Conservation (phyloP, 1,140 invertebrate species). For the Bombus ignitus region DNA sequence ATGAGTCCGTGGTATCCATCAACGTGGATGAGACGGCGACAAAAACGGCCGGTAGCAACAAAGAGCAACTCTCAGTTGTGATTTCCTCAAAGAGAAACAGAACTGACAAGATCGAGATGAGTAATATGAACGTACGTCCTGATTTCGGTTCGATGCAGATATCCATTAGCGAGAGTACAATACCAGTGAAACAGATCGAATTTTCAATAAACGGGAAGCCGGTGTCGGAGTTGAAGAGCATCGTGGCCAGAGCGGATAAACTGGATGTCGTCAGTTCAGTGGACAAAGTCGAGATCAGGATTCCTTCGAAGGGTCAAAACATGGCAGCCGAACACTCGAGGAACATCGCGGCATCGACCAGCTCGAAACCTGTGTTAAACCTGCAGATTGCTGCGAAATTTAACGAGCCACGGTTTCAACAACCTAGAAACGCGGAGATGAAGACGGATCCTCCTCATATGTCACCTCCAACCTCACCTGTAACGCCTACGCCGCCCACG, state of each 20-base stretch:
- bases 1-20: constrained; percentile 60
- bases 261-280: constrained; percentile 59
- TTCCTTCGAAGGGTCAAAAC: constrained; percentile 32
- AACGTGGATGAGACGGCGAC: constrained; percentile 41
- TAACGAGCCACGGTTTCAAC: constrained; percentile 7
- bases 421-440: not conserved
- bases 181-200: constrained; percentile 65
- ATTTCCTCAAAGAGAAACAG: constrained; percentile 18
- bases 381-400: constrained; percentile 59
- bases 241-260: constrained; percentile 55
- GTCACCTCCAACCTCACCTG: not conserved
- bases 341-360: not conserved
- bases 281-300: constrained; percentile 68
- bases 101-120: not conserved
- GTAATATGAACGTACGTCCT: not conserved
- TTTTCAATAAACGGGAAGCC: constrained; percentile 67
- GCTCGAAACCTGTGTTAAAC: constrained; percentile 43
- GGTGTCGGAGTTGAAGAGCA: constrained; percentile 59
- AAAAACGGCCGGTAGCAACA: not conserved
- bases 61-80: constrained; percentile 54
- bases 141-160: constrained; percentile 61
- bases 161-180: constrained; percentile 62
- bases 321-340: not conserved
- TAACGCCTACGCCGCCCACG: not conserved
- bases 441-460: not conserved